phyloP scores from a whole-genome alignment of 2,888 invertebrate species.

The Drosophila anomalata region DNA sequence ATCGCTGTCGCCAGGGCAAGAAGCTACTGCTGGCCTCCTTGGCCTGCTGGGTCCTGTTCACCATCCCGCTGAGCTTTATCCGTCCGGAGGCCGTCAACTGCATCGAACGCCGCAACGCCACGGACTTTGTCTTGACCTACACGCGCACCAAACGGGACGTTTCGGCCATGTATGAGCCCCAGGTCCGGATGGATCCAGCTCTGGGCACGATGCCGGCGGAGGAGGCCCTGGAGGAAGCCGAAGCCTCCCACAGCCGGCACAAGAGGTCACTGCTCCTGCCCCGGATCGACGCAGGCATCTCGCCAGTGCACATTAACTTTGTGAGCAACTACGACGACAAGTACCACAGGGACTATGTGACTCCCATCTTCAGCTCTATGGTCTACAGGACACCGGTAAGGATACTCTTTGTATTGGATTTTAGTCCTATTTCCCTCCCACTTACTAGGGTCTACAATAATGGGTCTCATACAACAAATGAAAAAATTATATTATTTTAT shows the following conservation, averaged over 20 bases:
- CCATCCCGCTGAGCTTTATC: slow-evolving; percentile 96
- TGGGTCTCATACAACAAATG: no score
- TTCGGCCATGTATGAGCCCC: slow-evolving; percentile 66
- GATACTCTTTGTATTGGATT: not conserved
- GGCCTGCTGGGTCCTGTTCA: slow-evolving; percentile 98
- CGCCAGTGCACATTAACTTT: slow-evolving; percentile 90
- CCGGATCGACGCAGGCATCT: slow-evolving; percentile 82
- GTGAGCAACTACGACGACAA: slow-evolving; percentile 90
- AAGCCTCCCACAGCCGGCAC: slow-evolving; percentile 66
- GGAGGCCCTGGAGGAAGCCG: slow-evolving; percentile 45
- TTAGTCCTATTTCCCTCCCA: no score
- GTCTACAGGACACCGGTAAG: slow-evolving; percentile 90
- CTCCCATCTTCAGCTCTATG: slow-evolving; percentile 96
- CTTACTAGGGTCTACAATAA: no score
- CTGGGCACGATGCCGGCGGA: slow-evolving; percentile 38
- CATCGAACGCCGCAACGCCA: slow-evolving; percentile 87
- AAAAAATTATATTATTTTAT: no score
- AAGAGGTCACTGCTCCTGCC: slow-evolving; percentile 78
- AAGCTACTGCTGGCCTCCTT: slow-evolving; percentile 94
- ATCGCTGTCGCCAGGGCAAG: slow-evolving; percentile 89
- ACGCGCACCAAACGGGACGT: slow-evolving; percentile 84
- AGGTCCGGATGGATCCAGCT: slow-evolving; percentile 5
- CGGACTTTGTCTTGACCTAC: slow-evolving; percentile 86
- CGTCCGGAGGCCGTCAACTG: slow-evolving; percentile 97
- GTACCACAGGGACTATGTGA: slow-evolving; percentile 90